phyloP scores from a whole-genome alignment of 1,140 invertebrate species.

The Alviniconcha marisindica region DNA sequence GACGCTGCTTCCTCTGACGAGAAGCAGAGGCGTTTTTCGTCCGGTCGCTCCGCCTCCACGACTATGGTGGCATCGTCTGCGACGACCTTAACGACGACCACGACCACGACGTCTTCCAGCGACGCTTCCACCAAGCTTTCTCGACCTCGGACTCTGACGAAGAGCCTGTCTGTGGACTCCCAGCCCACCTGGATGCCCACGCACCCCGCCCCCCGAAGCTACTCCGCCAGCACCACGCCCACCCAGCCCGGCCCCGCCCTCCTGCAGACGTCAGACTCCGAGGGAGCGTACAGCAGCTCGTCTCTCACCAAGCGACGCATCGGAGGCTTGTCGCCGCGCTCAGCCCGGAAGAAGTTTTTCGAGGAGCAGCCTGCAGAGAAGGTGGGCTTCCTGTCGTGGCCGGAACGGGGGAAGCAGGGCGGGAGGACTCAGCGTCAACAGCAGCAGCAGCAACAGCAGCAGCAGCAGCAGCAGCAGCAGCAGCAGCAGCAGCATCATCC shows the following conservation, averaged over 20 bases:
- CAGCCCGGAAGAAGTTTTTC: conserved; percentile 61
- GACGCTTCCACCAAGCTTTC: not conserved
- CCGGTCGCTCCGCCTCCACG: not conserved
- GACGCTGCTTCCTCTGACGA: not conserved
- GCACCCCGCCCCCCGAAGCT: not conserved
- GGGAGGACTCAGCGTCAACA: no score
- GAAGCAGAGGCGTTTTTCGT: conserved; percentile 9
- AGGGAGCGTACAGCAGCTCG: conserved; percentile 31
- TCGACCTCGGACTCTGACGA: conserved; percentile 45
- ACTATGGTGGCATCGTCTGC: not conserved
- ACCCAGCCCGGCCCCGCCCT: conserved; percentile 21
- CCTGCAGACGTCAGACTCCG: not conserved
- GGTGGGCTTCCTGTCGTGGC: conserved; percentile 53
- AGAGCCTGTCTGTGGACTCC: conserved; percentile 54
- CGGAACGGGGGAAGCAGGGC: conserved; percentile 40
- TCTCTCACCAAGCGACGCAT: conserved; percentile 33
- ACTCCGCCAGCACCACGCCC: conserved; percentile 44
- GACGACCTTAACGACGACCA: not conserved
- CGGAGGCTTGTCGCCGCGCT: conserved; percentile 55
- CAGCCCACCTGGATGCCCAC: not conserved
- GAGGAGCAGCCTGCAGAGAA: conserved; percentile 40
- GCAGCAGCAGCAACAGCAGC: no score
- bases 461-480: not conserved
- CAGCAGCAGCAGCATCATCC: conserved; percentile 17
- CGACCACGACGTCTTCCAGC: not conserved